Conservation (phyloP, 2,797 vertebrate genomes). For the Aeoliscus strigatus region DNA sequence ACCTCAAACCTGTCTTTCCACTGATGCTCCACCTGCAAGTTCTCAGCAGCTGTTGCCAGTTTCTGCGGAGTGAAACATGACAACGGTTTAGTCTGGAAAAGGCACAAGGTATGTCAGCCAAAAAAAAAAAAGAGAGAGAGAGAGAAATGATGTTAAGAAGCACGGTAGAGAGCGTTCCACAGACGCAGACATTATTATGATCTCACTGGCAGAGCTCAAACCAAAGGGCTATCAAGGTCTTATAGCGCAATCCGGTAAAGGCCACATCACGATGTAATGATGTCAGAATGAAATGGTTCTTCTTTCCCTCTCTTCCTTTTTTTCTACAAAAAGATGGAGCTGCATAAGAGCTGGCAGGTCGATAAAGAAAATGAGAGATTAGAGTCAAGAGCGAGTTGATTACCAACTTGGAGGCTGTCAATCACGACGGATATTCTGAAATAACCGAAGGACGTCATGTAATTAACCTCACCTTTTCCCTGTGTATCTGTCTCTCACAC, state of each 20-base stretch:
- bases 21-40: conserved; percentile 85
- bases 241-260: conserved; percentile 37
- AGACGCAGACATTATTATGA: conserved; percentile 23
- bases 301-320: too few relatives aligned
- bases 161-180: conserved; percentile 5
- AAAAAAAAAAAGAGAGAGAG: conserved; percentile 32
- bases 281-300: conserved; percentile 50
- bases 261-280: conserved; percentile 31
- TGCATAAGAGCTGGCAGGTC: conserved; percentile 14
- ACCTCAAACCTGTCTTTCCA: conserved; percentile 93
- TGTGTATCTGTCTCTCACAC: too few relatives aligned
- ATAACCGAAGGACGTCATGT: conserved; percentile 17
- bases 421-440: conserved; percentile 19
- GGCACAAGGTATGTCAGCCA: conserved; percentile 22
- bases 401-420: conserved; percentile 29
- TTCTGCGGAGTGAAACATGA: conserved; percentile 74
- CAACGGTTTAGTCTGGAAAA: conserved; percentile 39
- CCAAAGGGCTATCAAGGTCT: conserved; percentile 19
- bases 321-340: too few relatives aligned
- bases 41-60: conserved; percentile 89
- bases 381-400: conserved; percentile 47
- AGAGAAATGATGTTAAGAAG: conserved; percentile 21
- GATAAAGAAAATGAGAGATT: too few relatives aligned
- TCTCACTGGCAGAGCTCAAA: conserved; percentile 29
- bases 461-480: too few relatives aligned